Conservation (phyloP, 2,888 invertebrate genomes). For the Epinotia demarniana region DNA sequence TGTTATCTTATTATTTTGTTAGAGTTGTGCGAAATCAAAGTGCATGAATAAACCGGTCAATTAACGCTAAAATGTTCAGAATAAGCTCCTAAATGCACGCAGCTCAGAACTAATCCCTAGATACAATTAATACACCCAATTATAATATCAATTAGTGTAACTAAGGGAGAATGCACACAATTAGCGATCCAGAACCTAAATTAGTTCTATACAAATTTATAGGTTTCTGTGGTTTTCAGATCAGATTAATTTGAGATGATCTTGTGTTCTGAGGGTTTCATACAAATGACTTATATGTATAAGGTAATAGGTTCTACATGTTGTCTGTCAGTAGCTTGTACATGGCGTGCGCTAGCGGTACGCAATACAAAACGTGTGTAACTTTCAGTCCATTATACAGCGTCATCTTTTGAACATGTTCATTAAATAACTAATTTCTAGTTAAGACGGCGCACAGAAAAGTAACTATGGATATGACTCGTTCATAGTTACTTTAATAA, state of each 20-base stretch:
- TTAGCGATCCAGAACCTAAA: background rate
- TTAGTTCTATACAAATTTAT: background rate
- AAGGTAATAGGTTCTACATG: too few relatives aligned
- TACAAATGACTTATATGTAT: too few relatives aligned
- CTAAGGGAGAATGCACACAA: background rate
- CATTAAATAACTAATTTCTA: background rate
- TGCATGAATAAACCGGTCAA: slow-evolving; percentile 47
- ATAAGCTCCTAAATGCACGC: slow-evolving; percentile 50
- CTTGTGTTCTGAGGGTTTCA: too few relatives aligned
- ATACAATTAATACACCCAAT: slow-evolving; percentile 71
- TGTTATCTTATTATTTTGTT: background rate
- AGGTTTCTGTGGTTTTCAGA: background rate
- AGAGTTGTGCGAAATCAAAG: background rate
- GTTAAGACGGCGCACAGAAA: too few relatives aligned
- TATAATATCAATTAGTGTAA: slow-evolving; percentile 64
- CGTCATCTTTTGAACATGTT: background rate
- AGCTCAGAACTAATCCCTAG: slow-evolving; percentile 57
- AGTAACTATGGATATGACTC: too few relatives aligned
- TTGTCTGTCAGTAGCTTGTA: too few relatives aligned
- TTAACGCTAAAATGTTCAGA: slow-evolving; percentile 52
- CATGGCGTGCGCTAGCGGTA: too few relatives aligned
- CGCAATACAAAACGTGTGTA: background rate
- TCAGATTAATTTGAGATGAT: background rate
- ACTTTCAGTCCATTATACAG: background rate
- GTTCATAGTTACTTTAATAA: too few relatives aligned